phyloP scores from a whole-genome alignment of 2,888 invertebrate species.

The Halictus ligatus region DNA sequence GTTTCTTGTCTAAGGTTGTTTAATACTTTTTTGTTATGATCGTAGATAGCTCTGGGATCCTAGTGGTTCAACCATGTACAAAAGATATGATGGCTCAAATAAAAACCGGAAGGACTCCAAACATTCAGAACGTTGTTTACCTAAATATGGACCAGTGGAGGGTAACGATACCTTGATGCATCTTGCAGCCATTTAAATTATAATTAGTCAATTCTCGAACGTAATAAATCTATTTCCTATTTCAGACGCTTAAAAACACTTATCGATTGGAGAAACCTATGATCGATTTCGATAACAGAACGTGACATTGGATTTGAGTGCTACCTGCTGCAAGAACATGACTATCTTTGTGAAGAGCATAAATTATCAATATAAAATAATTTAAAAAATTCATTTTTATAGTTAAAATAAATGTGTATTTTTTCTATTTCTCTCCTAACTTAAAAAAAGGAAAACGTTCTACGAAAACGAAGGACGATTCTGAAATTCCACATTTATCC shows the following conservation, averaged over 20 bases:
- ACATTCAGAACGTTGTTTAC: constrained; percentile 87
- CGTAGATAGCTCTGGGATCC: constrained; percentile 69
- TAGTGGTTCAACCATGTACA: constrained; percentile 76
- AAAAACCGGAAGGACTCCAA: constrained; percentile 76
- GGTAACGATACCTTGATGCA: constrained; percentile 81
- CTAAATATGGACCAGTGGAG: constrained; percentile 86
- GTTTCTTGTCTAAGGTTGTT: background rate
- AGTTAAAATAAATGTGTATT: constrained; percentile 1
- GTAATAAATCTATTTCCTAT: constrained; percentile 41
- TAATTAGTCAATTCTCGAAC: background rate
- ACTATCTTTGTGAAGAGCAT: background rate
- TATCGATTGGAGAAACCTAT: constrained; percentile 75
- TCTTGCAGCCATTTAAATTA: constrained; percentile 41
- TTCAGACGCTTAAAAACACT: constrained; percentile 72
- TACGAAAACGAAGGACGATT: constrained; percentile 30
- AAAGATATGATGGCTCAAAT: constrained; percentile 73
- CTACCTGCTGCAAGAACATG: background rate
- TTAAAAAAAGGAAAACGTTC: background rate
- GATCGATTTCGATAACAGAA: constrained; percentile 71
- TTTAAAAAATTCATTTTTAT: background rate
- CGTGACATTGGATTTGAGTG: constrained; percentile 1
- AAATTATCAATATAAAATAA: background rate
- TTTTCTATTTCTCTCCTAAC: background rate
- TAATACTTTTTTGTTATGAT: constrained; percentile 1
- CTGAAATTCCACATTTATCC: constrained; percentile 24